A percentile compares a stretch with the other conserved stretches of the same genome.
phyloP scores from a whole-genome alignment of 2,888 invertebrate genomes.

The Drosophila neonasuta region DNA sequence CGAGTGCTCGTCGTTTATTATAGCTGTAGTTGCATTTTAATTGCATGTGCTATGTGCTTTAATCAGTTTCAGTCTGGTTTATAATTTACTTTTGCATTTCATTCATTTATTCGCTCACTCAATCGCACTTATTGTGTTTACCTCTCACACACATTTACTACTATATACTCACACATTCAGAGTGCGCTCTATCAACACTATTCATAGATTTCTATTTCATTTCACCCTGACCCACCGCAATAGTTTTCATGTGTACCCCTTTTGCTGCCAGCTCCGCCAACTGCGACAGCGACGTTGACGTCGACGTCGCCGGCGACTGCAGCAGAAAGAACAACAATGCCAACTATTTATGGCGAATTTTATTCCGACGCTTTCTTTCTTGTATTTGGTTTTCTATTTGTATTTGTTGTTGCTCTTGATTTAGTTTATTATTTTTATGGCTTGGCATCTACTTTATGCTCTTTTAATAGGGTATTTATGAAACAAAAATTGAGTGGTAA shows the following conservation, averaged over 20 bases:
- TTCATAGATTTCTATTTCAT: constrained; percentile 76
- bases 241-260: constrained; percentile 72
- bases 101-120: constrained; percentile 40
- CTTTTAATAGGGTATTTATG: constrained; percentile 21
- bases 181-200: constrained; percentile 48
- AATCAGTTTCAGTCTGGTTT: constrained; percentile 54
- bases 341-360: constrained; percentile 74
- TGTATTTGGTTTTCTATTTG: constrained; percentile 16
- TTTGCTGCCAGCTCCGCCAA: constrained; percentile 22
- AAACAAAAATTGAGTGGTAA: background rate
- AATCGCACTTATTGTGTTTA: constrained; percentile 3
- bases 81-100: constrained; percentile 39
- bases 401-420: constrained; percentile 43
- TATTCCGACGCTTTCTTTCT: constrained; percentile 62
- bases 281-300: constrained; percentile 20
- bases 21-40: constrained; percentile 51
- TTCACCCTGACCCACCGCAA: constrained; percentile 77
- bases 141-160: constrained; percentile 19
- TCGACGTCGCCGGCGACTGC: constrained; percentile 39
- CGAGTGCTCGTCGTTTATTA: constrained; percentile 17
- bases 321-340: constrained; percentile 45
- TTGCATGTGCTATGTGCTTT: constrained; percentile 46
- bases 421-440: constrained; percentile 43
- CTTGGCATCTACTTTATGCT: constrained; percentile 17
- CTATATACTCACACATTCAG: constrained; percentile 2